Conservation (phyloP, 2,113 vertebrate genomes). For the Astur gentilis region DNA sequence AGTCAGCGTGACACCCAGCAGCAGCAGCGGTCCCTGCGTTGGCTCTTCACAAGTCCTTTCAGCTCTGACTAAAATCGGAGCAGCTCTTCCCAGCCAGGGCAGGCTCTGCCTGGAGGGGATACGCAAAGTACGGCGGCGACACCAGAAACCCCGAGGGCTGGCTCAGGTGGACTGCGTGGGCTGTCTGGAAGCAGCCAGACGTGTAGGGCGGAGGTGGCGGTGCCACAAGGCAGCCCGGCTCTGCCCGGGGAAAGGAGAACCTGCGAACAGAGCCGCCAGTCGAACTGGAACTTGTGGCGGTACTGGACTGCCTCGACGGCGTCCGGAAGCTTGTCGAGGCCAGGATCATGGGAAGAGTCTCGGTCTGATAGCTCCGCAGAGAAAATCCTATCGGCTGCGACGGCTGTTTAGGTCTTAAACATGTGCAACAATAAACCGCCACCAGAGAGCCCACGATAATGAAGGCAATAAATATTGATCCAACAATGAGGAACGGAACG, state of each 20-base stretch:
- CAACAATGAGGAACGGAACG: slow-evolving; percentile 95
- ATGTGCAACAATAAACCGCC: slow-evolving; percentile 95
- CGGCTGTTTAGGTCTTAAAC: slow-evolving; percentile 91
- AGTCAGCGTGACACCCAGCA: neutral
- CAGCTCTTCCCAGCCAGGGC: slow-evolving; percentile 81
- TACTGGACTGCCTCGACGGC: slow-evolving; percentile 91
- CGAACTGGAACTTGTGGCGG: slow-evolving; percentile 90
- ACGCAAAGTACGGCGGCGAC: slow-evolving; percentile 87
- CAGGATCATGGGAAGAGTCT: slow-evolving; percentile 97
- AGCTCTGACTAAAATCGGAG: slow-evolving; percentile 87
- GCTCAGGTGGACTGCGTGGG: slow-evolving; percentile 71
- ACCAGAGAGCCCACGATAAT: slow-evolving; percentile 92
- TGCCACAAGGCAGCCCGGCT: slow-evolving; percentile 74
- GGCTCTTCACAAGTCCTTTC: slow-evolving; percentile 33
- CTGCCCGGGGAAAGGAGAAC: slow-evolving; percentile 84
- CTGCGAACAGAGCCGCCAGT: slow-evolving; percentile 82
- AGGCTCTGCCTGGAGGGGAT: slow-evolving; percentile 85
- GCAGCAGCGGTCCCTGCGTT: neutral
- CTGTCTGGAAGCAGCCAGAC: slow-evolving; percentile 67
- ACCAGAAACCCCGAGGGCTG: slow-evolving; percentile 82
- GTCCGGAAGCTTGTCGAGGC: slow-evolving; percentile 82
- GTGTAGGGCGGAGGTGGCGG: slow-evolving; percentile 86
- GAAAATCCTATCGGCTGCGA: slow-evolving; percentile 91
- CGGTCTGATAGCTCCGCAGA: slow-evolving; percentile 89
- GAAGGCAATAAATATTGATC: slow-evolving; percentile 95